phyloP scores from a whole-genome alignment of 2,113 vertebrate species.

The Chaenogobius annularis region DNA sequence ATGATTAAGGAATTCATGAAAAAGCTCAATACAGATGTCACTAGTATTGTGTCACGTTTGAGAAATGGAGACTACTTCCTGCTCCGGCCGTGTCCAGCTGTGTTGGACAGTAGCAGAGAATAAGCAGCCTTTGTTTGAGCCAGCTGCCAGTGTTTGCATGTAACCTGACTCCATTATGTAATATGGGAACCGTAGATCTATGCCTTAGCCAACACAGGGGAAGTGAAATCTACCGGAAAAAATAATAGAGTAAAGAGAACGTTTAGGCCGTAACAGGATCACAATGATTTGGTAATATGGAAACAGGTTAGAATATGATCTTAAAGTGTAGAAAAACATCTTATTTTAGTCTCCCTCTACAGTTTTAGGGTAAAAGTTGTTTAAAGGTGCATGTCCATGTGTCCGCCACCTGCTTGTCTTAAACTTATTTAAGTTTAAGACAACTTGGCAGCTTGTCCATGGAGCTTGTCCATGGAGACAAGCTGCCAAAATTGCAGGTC shows the following conservation, averaged over 20 bases:
- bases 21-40: not conserved
- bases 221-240: slow-evolving; percentile 26
- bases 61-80: not conserved
- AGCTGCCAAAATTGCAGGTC: not conserved
- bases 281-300: not conserved
- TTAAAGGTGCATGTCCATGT: too few species aligned
- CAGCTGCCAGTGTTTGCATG: slow-evolving; percentile 46
- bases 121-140: slow-evolving; percentile 32
- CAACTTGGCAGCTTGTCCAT: too few species aligned
- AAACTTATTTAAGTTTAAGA: too few species aligned
- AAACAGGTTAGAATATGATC: too few species aligned
- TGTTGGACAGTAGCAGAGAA: slow-evolving; percentile 21
- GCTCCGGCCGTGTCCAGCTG: slow-evolving; percentile 5
- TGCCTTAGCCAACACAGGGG: slow-evolving; percentile 2
- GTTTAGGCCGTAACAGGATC: not conserved
- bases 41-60: not conserved
- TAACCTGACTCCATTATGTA: slow-evolving; percentile 42
- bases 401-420: too few species aligned
- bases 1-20: not conserved
- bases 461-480: not conserved
- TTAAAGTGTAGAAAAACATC: too few species aligned
- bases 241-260: slow-evolving; percentile 21
- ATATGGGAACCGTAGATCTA: slow-evolving; percentile 15
- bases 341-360: too few species aligned
- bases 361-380: too few species aligned